Percentiles rank a stretch among this genome's conserved stretches.
Evolutionary conservation across 2,797 vertebrate genomes (phyloP).

Genomic region (Brachyalestes nurse): DNA sequence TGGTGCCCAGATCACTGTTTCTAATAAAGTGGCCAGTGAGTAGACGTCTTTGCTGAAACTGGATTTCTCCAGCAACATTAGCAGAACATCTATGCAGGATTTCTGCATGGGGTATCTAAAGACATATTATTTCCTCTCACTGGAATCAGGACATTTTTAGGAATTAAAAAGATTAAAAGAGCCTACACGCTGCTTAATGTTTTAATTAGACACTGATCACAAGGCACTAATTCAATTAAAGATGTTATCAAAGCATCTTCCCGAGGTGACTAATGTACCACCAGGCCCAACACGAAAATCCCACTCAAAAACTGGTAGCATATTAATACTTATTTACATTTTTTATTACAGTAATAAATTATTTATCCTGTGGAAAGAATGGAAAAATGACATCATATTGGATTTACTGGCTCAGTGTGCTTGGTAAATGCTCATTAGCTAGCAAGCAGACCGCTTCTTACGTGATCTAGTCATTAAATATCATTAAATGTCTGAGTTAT

Average conservation of each 20-base stretch:
- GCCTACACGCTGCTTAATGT: background rate
- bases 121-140: background rate
- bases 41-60: no score
- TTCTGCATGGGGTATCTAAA: background rate
- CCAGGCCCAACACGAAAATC: background rate
- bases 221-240: constrained; percentile 4
- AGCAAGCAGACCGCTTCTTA: background rate
- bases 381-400: background rate
- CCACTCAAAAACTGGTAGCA: background rate
- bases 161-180: constrained; percentile 7
- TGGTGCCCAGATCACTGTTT: no score
- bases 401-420: background rate
- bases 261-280: background rate
- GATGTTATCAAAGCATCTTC: constrained; percentile 5
- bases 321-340: background rate
- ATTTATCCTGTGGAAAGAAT: no score
- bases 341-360: background rate
- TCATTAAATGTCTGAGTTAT: background rate
- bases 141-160: background rate
- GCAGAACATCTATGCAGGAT: background rate
- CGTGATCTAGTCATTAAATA: background rate
- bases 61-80: background rate
- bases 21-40: no score
- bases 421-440: constrained; percentile 5
- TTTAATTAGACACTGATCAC: background rate